Conservation (phyloP, 2,797 vertebrate species). For the Delichon dasypus region DNA sequence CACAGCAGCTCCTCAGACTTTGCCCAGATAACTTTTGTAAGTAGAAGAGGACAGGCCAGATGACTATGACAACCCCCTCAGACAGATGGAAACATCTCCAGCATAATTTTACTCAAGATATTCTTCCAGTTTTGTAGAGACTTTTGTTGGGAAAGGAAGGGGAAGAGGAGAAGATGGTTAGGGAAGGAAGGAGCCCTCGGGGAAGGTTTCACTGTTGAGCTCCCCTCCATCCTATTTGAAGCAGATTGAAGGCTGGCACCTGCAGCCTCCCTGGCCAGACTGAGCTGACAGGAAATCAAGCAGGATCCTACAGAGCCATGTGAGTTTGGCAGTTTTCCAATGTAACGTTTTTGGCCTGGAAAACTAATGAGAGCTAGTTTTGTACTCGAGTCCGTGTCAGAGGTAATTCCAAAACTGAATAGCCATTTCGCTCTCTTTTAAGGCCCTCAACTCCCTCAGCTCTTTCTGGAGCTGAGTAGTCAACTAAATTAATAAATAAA, state of each 20-base stretch:
- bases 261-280: background rate
- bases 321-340: background rate
- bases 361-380: background rate
- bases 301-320: background rate
- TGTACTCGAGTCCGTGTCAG: background rate
- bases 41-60: background rate
- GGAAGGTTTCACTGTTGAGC: background rate
- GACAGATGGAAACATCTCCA: background rate
- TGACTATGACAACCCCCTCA: fast-evolving
- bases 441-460: background rate
- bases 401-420: background rate
- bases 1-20: background rate
- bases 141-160: background rate
- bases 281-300: background rate
- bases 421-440: background rate
- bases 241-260: background rate
- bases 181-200: background rate
- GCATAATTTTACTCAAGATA: background rate
- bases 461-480: background rate
- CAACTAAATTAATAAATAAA: background rate
- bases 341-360: background rate
- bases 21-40: background rate
- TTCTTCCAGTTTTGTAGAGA: background rate
- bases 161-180: background rate
- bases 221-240: background rate